Evolutionary conservation across 2,797 vertebrate species (phyloP).

Genomic region (Epinephelus malabaricus): DNA sequence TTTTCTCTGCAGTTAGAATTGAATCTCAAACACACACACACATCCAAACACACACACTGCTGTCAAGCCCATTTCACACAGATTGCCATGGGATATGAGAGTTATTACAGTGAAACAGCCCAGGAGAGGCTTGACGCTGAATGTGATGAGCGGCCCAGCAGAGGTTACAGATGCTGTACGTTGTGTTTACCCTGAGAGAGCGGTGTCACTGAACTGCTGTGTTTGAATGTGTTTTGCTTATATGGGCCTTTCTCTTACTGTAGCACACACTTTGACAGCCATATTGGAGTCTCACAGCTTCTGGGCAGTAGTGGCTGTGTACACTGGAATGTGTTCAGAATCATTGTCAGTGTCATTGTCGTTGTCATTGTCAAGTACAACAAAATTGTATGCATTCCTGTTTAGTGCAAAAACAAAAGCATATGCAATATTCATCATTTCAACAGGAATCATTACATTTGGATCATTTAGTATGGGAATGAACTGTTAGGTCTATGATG

Average conservation of each 20-base stretch:
- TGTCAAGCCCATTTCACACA: constrained; percentile 64
- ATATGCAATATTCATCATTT: background rate
- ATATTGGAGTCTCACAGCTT: background rate
- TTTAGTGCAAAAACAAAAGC: no score
- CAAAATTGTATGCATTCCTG: no score
- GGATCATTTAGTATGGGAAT: background rate
- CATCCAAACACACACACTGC: constrained; percentile 39
- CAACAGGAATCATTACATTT: background rate
- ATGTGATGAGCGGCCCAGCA: constrained; percentile 57
- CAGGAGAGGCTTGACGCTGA: constrained; percentile 57
- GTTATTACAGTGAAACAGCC: constrained; percentile 71
- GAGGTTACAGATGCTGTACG: constrained; percentile 45
- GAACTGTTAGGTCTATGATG: background rate
- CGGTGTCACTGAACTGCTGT: constrained; percentile 27
- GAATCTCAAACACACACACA: constrained; percentile 40
- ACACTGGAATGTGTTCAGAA: no score
- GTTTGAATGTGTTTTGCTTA: constrained; percentile 28
- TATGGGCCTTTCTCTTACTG: constrained; percentile 9
- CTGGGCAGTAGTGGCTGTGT: background rate
- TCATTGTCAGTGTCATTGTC: no score
- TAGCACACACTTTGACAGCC: background rate
- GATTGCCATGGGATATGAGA: constrained; percentile 65
- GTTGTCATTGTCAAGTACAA: no score
- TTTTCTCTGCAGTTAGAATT: constrained; percentile 32
- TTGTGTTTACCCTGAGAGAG: constrained; percentile 51